Conservation (phyloP, 2,888 invertebrate species). For the Phania funesta region DNA sequence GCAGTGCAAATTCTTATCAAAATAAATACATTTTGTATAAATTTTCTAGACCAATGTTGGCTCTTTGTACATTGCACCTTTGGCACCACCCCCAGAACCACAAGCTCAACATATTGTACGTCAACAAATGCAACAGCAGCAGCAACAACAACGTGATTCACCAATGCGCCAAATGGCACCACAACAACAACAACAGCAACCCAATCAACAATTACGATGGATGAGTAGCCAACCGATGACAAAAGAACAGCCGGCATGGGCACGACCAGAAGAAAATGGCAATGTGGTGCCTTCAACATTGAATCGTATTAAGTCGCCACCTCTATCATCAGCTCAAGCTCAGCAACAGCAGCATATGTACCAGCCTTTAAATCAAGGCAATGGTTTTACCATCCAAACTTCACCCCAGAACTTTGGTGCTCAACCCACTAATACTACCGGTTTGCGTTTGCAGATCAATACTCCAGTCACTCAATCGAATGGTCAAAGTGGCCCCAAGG, state of each 20-base stretch:
- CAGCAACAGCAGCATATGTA: constrained; percentile 49
- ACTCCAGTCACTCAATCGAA: constrained; percentile 68
- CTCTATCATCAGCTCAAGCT: constrained; percentile 69
- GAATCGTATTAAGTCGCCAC: constrained; percentile 73
- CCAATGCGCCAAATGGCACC: constrained; percentile 82
- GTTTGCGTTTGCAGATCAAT: constrained; percentile 77
- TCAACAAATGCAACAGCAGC: constrained; percentile 75
- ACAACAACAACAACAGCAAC: constrained; percentile 51
- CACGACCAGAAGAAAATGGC: constrained; percentile 76
- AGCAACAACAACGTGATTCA: constrained; percentile 76
- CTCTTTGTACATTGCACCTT: constrained; percentile 82
- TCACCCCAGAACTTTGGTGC: constrained; percentile 73
- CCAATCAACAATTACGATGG: constrained; percentile 73
- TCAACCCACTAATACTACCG: constrained; percentile 67
- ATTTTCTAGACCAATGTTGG: constrained; percentile 80
- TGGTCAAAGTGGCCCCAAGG: constrained; percentile 74
- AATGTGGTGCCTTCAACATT: constrained; percentile 76
- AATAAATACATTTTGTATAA: constrained; percentile 18
- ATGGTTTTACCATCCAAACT: constrained; percentile 70
- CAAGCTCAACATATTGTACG: constrained; percentile 77
- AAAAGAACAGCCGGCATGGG: constrained; percentile 78
- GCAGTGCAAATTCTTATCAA: constrained; percentile 13
- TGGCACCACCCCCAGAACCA: constrained; percentile 79
- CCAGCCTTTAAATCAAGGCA: constrained; percentile 69
- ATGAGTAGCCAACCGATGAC: constrained; percentile 73